Percentiles rank a stretch among this genome's conserved stretches.
Evolutionary conservation across 2,888 invertebrate species (phyloP).

Genomic region (Aporophyla lueneburgensis): DNA sequence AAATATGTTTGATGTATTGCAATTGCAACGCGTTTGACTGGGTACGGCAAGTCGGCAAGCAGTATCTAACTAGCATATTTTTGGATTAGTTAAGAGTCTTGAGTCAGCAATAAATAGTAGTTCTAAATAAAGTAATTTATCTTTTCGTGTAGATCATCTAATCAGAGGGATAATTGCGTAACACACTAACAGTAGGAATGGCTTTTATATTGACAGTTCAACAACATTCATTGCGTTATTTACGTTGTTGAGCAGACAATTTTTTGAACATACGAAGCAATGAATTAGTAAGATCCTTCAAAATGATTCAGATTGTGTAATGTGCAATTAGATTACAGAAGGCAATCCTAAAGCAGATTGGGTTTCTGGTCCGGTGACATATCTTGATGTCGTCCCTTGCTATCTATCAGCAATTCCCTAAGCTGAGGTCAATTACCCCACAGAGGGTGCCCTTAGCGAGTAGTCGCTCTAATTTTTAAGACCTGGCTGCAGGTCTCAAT

Average conservation of each 20-base stretch:
- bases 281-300: no score
- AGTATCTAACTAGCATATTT: constrained; percentile 6
- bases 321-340: background rate
- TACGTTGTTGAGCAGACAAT: no score
- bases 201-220: no score
- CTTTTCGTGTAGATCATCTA: background rate
- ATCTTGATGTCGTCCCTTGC: background rate
- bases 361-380: background rate
- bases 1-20: constrained; percentile 38
- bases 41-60: constrained; percentile 7
- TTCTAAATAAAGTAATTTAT: background rate
- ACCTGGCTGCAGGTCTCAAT: no score
- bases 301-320: no score
- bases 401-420: no score
- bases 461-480: no score
- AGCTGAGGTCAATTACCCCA: no score
- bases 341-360: background rate
- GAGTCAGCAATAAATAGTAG: background rate
- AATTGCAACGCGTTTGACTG: constrained; percentile 36
- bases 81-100: constrained; percentile 9
- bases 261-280: no score
- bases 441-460: no score
- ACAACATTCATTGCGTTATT: no score
- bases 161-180: background rate
- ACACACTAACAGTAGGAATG: no score